Conservation (phyloP, 2,113 vertebrate species). For the Cyprinodon brontotheroides region DNA sequence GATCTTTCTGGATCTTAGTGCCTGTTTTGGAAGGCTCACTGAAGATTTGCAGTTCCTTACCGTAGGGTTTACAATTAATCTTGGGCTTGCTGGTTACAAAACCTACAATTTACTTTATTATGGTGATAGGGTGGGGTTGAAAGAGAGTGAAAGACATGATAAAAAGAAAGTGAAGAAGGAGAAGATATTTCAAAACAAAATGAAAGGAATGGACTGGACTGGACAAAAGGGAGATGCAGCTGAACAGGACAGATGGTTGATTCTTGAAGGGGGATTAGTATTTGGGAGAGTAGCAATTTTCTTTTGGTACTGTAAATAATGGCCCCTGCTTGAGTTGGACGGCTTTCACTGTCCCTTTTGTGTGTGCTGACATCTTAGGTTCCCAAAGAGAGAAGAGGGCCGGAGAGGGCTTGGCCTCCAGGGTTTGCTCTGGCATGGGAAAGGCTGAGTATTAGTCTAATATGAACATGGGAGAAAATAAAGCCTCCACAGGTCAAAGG, state of each 20-base stretch:
- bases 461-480: slow-evolving; percentile 71
- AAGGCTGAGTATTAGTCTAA: slow-evolving; percentile 59
- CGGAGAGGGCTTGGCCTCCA: slow-evolving; percentile 57
- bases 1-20: slow-evolving; percentile 35
- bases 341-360: slow-evolving; percentile 75
- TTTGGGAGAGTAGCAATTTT: slow-evolving; percentile 61
- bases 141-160: slow-evolving; percentile 23
- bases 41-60: slow-evolving; percentile 36
- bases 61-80: slow-evolving; percentile 64
- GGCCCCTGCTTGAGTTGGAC: slow-evolving; percentile 78
- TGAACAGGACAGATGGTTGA: slow-evolving; percentile 58
- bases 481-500: slow-evolving; percentile 67
- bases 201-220: slow-evolving; percentile 51
- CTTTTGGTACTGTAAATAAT: slow-evolving; percentile 79
- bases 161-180: slow-evolving; percentile 24
- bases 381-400: slow-evolving; percentile 69
- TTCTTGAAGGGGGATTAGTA: slow-evolving; percentile 19
- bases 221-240: slow-evolving; percentile 57
- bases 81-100: slow-evolving; percentile 68
- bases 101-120: slow-evolving; percentile 71
- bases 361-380: slow-evolving; percentile 73
- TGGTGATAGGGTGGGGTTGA: slow-evolving; percentile 9
- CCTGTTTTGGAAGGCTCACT: slow-evolving; percentile 59
- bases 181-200: slow-evolving; percentile 21
- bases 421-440: slow-evolving; percentile 75